phyloP scores from a whole-genome alignment of 2,888 invertebrate species.

The Muschampia plurimacula region DNA sequence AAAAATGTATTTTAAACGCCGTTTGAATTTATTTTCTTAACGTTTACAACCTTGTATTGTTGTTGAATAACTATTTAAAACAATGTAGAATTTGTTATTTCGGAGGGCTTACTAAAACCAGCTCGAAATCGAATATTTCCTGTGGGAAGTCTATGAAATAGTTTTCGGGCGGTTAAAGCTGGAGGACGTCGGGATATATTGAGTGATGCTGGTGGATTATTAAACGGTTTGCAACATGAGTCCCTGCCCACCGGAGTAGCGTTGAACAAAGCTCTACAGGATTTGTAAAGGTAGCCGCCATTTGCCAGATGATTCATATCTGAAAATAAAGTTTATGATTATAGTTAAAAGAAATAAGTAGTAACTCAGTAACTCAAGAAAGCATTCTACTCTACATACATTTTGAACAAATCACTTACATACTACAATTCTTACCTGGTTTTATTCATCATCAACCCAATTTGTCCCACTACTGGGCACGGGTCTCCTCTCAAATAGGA shows the following conservation, averaged over 20 bases:
- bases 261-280: conserved; percentile 60
- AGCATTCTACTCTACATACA: too few species aligned
- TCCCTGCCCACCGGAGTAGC: conserved; percentile 61
- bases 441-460: too few species aligned
- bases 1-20: neutral
- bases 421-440: too few species aligned
- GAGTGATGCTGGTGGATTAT: conserved; percentile 46
- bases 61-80: conserved; percentile 4
- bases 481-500: too few species aligned
- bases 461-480: too few species aligned
- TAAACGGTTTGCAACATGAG: conserved; percentile 48
- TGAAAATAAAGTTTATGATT: conserved; percentile 9
- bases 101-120: conserved; percentile 41
- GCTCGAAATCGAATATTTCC: conserved; percentile 46
- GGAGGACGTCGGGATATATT: conserved; percentile 48
- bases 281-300: conserved; percentile 61
- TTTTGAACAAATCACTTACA: too few species aligned
- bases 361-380: too few species aligned
- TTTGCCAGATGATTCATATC: conserved; percentile 68
- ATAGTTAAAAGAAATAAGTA: too few species aligned
- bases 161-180: conserved; percentile 43
- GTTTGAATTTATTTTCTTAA: neutral
- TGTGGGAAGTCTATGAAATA: conserved; percentile 45
- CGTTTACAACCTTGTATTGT: neutral
- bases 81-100: conserved; percentile 11